Percentiles rank a stretch among this genome's conserved stretches.
phyloP scores from a whole-genome alignment of 2,888 invertebrate species.

The Lasioglossum figueresi region DNA sequence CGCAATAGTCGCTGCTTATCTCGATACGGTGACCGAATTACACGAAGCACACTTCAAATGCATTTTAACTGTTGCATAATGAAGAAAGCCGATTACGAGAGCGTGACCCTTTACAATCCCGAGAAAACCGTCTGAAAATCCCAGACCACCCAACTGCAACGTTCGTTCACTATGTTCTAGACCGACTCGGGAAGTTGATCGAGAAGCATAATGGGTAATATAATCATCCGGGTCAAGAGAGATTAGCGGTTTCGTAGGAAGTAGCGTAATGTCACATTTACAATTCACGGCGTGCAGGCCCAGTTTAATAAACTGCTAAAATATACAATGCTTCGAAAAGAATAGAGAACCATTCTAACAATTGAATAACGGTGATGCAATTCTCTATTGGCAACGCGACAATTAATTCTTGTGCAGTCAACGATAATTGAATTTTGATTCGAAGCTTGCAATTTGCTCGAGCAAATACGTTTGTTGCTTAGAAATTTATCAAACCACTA shows the following conservation, averaged over 20 bases:
- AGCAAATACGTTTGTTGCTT: neutral
- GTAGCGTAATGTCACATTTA: constrained; percentile 15
- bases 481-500: neutral
- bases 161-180: neutral
- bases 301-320: constrained; percentile 3
- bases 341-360: neutral
- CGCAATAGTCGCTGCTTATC: neutral
- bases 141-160: neutral
- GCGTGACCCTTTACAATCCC: neutral
- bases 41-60: neutral
- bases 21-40: constrained; percentile 17
- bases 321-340: neutral
- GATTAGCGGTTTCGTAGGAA: constrained; percentile 3
- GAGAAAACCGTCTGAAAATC: constrained; percentile 5
- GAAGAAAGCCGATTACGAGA: constrained; percentile 1
- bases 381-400: neutral
- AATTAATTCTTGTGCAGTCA: neutral
- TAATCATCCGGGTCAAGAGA: constrained; percentile 17
- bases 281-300: neutral
- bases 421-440: neutral
- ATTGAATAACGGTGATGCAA: neutral
- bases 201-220: neutral
- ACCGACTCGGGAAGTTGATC: constrained; percentile 1
- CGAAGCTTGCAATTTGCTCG: neutral
- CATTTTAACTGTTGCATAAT: constrained; percentile 1